Base-by-base conservation (phyloP, 1,140 invertebrate species). In the Drosophila kanapiae region DNA sequence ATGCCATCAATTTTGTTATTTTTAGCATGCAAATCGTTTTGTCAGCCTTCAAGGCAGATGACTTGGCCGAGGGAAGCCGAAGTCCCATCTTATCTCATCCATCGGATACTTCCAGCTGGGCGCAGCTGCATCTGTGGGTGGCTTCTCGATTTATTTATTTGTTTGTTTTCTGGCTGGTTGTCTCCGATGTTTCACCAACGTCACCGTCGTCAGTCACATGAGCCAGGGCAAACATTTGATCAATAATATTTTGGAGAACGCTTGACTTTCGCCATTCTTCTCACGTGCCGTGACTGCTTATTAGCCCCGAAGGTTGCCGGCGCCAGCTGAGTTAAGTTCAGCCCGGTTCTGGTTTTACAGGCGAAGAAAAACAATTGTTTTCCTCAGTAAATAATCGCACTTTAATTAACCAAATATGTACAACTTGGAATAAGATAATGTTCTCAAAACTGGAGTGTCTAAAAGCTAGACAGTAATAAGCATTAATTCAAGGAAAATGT, bases 21-120 rank as follows among this genome's bases (percentile, higher is more conserved):
- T 88, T 88, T 88, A 88, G 85, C 85, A 83, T 68, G 84, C 78
- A 87, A 87, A 87, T 87, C 84, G 84, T 88, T 87, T 75, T 82
- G 77, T 70, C 80, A 87, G 84, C 76, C 67, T 70, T 67, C 78
- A 71, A n/a, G 58, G 51, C 60, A 48, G 48, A 48, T 51, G 51
- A 69, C 37, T 53, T 53, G 48, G 37, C 13, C 31, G 31, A 29
- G 38, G 23, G 29, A 49, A 35, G 63, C 62, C 56, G 33, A 43
- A 45, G 16, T 47, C 57, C 35, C 43, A 47, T 48, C 48, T 31
- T 27, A 29, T 10, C 27, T 23, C 47, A 42, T 68, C 23, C 48
- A 18, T 54, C 16, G 8, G 35, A 38, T 62, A 54, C n/a, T 18
- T 70, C 67, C 67, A 70, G 67, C 67, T 70, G 67, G 67, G 67